Evolutionary conservation across 1,140 invertebrate genomes (phyloP).

Genomic region (Archivesica marissinica): DNA sequence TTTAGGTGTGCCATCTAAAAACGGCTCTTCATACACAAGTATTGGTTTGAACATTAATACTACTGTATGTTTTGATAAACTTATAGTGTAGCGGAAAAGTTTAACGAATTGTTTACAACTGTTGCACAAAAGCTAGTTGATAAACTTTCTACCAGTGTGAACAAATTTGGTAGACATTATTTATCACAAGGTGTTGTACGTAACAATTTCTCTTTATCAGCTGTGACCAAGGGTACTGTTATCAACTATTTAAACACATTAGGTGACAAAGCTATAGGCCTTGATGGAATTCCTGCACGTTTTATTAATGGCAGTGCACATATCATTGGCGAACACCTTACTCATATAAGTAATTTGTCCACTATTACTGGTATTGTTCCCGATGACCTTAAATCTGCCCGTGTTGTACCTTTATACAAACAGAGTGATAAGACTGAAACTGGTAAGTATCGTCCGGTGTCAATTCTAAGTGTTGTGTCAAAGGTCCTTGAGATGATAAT

Average conservation of each 20-base stretch:
- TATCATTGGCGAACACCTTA: constrained; percentile 3
- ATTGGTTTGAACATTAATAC: not conserved
- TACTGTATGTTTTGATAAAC: constrained; percentile 10
- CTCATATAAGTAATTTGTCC: constrained; percentile 34
- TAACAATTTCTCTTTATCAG: constrained; percentile 35
- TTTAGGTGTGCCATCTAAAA: constrained; percentile 21
- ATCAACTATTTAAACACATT: constrained; percentile 26
- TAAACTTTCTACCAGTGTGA: constrained; percentile 10
- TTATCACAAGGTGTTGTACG: not conserved
- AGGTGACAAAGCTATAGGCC: constrained; percentile 19
- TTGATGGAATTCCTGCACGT: constrained; percentile 36
- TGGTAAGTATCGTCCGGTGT: constrained; percentile 48
- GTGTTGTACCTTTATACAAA: constrained; percentile 12
- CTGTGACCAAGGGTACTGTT: not conserved
- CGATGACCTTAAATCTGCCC: constrained; percentile 34
- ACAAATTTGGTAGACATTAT: constrained; percentile 11
- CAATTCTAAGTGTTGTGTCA: constrained; percentile 48
- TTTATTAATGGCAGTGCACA: constrained; percentile 8
- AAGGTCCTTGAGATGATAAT: constrained; percentile 37
- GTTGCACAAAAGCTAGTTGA: constrained; percentile 13
- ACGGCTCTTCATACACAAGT: not conserved
- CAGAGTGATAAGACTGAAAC: constrained; percentile 33
- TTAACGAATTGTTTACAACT: not conserved
- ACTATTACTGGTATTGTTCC: constrained; percentile 37
- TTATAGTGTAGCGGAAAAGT: constrained; percentile 10